A percentile compares a stretch with the other conserved stretches of the same genome.
Evolutionary conservation across 2,888 invertebrate genomes (phyloP).

Genomic region (Macaria liturata): DNA sequence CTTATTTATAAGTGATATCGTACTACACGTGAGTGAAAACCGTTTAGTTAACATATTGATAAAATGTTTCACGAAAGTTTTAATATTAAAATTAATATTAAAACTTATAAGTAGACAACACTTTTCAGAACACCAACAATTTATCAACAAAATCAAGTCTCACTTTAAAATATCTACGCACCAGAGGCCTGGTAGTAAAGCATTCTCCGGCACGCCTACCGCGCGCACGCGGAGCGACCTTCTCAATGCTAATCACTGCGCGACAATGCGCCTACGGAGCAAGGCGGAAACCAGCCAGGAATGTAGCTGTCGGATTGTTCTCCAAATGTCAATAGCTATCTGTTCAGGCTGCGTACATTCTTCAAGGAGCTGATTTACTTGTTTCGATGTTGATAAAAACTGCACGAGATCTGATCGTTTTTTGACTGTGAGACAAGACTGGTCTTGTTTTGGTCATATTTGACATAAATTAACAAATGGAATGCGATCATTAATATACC

Average conservation of each 20-base stretch:
- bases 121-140: neutral
- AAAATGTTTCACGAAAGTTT: too few relatives aligned
- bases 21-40: too few relatives aligned
- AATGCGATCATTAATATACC: neutral
- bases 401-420: neutral
- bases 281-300: conserved; percentile 25
- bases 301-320: conserved; percentile 23
- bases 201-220: conserved; percentile 59
- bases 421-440: neutral
- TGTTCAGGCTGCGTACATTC: conserved; percentile 11
- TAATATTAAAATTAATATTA: too few relatives aligned
- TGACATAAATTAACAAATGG: neutral
- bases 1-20: too few relatives aligned
- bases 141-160: conserved; percentile 10
- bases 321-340: conserved; percentile 25
- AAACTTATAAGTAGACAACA: too few relatives aligned
- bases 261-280: conserved; percentile 33
- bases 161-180: conserved; percentile 31
- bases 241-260: conserved; percentile 69
- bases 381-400: neutral
- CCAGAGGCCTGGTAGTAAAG: conserved; percentile 48
- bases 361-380: neutral
- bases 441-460: neutral
- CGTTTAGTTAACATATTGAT: too few relatives aligned
- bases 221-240: conserved; percentile 62